Evolutionary conservation across 2,888 invertebrate genomes (phyloP).

Genomic region (Perizoma flavofasciatum): DNA sequence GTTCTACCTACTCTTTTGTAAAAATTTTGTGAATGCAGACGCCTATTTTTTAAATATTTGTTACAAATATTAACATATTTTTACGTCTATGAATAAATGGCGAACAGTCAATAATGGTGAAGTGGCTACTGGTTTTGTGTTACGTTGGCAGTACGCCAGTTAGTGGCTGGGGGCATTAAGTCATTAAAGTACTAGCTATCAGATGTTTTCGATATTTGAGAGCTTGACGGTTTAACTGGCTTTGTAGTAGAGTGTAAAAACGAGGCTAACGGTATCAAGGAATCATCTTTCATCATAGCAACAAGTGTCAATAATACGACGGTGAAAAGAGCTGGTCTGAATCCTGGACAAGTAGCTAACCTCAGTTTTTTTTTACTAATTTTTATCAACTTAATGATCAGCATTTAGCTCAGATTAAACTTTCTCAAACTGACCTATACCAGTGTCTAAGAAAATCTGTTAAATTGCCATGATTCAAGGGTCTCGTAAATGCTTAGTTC

Average conservation of each 20-base stretch:
- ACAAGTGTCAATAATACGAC: too few relatives aligned
- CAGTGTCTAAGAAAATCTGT: too few relatives aligned
- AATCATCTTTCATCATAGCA: neutral
- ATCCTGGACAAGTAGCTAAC: too few relatives aligned
- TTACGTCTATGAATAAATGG: constrained; percentile 31
- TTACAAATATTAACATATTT: constrained; percentile 9
- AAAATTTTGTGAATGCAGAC: constrained; percentile 1
- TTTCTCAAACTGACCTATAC: too few relatives aligned
- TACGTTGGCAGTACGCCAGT: constrained; percentile 32
- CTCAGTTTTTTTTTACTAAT: too few relatives aligned
- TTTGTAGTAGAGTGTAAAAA: neutral
- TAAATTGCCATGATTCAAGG: too few relatives aligned
- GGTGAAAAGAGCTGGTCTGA: too few relatives aligned
- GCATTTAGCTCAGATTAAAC: too few relatives aligned
- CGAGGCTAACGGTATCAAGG: neutral
- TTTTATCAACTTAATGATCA: too few relatives aligned
- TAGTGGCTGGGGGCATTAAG: constrained; percentile 21
- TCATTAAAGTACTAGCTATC: constrained; percentile 19
- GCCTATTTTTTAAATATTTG: constrained; percentile 20
- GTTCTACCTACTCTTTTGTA: constrained; percentile 1
- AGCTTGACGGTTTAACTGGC: constrained; percentile 16
- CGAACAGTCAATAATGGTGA: constrained; percentile 33
- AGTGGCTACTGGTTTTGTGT: constrained; percentile 23
- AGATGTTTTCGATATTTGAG: constrained; percentile 22
- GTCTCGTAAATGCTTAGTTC: too few relatives aligned